Conservation (phyloP, 2,797 vertebrate genomes). For the Silurus aristotelis region DNA sequence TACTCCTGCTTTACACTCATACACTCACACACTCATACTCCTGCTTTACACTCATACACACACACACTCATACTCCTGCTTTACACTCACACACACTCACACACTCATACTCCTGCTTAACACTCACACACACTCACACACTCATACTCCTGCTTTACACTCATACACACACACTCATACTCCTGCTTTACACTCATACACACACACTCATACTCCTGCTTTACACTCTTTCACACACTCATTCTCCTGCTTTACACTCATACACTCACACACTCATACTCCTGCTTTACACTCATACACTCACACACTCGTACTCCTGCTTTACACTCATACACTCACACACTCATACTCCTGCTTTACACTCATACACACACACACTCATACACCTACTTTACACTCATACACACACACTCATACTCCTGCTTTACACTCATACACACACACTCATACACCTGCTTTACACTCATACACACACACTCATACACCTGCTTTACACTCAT, state of each 20-base stretch:
- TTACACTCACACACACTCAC: no score
- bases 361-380: background rate
- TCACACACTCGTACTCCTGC: constrained; percentile 56
- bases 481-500: no score
- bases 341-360: background rate
- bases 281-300: background rate
- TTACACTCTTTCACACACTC: background rate
- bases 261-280: background rate
- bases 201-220: background rate
- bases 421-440: no score
- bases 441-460: no score
- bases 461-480: no score
- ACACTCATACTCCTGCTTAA: background rate
- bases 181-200: constrained; percentile 42
- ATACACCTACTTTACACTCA: background rate
- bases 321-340: background rate
- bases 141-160: background rate
- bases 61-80: constrained; percentile 65
- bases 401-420: background rate
- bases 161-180: constrained; percentile 45
- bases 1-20: no score
- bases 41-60: no score
- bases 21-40: no score
- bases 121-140: background rate
- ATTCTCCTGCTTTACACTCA: background rate